Conservation (phyloP, 2,888 invertebrate genomes). For the Patella ulyssiponensis region DNA sequence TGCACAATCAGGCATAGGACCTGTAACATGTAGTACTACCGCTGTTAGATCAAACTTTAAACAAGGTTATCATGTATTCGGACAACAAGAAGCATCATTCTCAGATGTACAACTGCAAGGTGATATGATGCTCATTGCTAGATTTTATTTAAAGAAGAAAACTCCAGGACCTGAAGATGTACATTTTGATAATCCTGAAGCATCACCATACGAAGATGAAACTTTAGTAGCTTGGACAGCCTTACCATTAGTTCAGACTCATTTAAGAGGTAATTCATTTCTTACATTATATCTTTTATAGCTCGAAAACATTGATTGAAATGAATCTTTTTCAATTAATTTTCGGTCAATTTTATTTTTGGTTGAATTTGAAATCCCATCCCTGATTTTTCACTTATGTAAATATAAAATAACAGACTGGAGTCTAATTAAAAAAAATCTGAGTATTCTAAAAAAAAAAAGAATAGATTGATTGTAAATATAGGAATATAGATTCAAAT, state of each 20-base stretch:
- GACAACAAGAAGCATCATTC: conserved; percentile 69
- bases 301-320: no score
- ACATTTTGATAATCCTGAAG: conserved; percentile 45
- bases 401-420: no score
- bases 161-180: conserved; percentile 43
- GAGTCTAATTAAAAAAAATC: no score
- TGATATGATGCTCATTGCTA: conserved; percentile 65
- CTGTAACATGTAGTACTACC: conserved; percentile 68
- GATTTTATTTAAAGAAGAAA: conserved; percentile 63
- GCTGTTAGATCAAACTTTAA: conserved; percentile 67
- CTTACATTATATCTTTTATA: background rate
- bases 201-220: conserved; percentile 58
- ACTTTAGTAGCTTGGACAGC: conserved; percentile 67
- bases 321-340: no score
- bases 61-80: conserved; percentile 68
- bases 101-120: conserved; percentile 61
- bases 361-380: no score
- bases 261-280: conserved; percentile 45
- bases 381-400: no score
- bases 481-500: no score
- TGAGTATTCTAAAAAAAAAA: no score
- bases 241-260: conserved; percentile 57
- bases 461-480: no score
- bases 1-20: conserved; percentile 64
- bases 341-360: no score